Conservation (phyloP, 1,140 invertebrate species). For the Argopecten irradians region DNA sequence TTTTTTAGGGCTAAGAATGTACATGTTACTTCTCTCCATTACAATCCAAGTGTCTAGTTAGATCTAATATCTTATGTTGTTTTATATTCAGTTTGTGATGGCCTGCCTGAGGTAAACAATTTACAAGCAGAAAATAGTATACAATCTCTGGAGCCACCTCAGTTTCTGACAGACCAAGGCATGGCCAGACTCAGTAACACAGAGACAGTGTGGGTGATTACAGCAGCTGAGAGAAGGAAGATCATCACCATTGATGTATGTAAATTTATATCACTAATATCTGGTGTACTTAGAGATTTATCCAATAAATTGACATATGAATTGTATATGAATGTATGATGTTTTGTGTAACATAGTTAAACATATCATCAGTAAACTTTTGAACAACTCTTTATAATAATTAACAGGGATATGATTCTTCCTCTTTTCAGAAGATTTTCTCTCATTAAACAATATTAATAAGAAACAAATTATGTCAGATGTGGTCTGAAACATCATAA, state of each 20-base stretch:
- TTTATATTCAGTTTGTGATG: slow-evolving; percentile 32
- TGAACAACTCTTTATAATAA: too few species aligned
- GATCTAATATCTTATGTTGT: neutral
- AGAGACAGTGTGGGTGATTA: slow-evolving; percentile 50
- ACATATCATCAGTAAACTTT: too few species aligned
- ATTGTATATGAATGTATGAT: too few species aligned
- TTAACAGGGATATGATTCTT: too few species aligned
- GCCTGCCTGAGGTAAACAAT: neutral
- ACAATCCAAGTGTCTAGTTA: neutral
- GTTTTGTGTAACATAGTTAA: too few species aligned
- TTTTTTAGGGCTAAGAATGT: neutral
- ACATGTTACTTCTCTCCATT: neutral
- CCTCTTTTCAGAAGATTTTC: too few species aligned
- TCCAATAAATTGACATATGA: too few species aligned
- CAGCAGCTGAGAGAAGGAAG: slow-evolving; percentile 38
- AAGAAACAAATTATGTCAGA: too few species aligned
- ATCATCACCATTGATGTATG: slow-evolving; percentile 49
- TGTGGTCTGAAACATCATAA: too few species aligned
- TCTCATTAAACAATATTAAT: too few species aligned
- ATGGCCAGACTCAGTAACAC: slow-evolving; percentile 33
- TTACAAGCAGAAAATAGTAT: neutral
- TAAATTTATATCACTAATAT: neutral
- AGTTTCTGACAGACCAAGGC: neutral
- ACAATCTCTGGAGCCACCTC: neutral
- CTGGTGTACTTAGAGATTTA: too few species aligned